Conservation (phyloP, 30 jellyfish, hydroid and myxozoan species). For the Hydractinia symbiolongicarpus region DNA sequence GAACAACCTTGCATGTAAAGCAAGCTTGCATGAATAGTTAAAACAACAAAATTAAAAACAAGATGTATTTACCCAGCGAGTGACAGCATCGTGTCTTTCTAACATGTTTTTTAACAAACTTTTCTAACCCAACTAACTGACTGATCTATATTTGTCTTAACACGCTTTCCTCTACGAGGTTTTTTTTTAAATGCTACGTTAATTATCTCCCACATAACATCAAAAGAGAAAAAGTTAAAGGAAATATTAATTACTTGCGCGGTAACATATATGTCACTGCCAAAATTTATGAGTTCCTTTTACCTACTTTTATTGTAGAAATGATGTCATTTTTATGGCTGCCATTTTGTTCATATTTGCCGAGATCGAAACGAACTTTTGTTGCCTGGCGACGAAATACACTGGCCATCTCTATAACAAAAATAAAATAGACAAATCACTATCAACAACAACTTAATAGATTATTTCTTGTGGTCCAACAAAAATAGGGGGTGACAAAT, state of each 20-base stretch:
- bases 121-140: background rate
- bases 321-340: constrained; percentile 4
- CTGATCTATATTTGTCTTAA: no score
- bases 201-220: no score
- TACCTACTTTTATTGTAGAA: constrained; percentile 5
- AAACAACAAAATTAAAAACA: background rate
- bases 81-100: background rate
- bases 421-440: no score
- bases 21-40: no score
- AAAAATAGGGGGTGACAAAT: no score
- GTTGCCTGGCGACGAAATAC: background rate
- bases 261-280: background rate
- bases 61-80: background rate
- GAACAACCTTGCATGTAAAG: background rate
- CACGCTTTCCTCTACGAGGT: no score
- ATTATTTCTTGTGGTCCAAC: no score
- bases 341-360: background rate
- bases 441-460: no score
- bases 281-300: background rate
- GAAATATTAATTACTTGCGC: background rate
- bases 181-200: no score
- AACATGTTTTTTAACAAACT: background rate
- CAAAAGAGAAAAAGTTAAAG: background rate
- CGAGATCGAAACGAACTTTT: constrained; percentile 3
- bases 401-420: no score